These are phyloP conservation scores for Leucosticte australis DNA, from an alignment of 2,113 vertebrate genomes.

Conservation along the genomic window DNA sequence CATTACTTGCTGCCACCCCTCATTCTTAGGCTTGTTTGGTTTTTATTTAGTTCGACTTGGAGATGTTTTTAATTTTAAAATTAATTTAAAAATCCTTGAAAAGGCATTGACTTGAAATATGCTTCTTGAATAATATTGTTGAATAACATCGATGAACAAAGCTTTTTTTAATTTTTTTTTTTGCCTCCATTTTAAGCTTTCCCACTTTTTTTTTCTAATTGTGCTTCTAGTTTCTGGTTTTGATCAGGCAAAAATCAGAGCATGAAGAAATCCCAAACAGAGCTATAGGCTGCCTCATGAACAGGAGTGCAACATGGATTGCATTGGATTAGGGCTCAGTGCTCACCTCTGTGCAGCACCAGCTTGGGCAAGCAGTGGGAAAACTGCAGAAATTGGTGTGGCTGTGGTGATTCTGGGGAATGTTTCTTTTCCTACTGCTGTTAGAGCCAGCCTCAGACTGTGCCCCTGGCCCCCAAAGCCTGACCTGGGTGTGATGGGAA, in stretches of 20 bases:
- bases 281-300: background rate
- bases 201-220: background rate
- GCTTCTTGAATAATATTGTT: background rate
- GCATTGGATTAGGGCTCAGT: background rate
- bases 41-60: background rate
- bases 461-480: background rate
- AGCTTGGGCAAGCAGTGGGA: background rate
- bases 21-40: background rate
- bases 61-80: background rate
- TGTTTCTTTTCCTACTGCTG: rapidly evolving
- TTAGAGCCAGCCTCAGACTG: no score
- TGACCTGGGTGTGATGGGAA: rapidly evolving
- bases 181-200: background rate
- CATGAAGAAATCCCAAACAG: constrained; percentile 14
- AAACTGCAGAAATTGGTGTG: background rate
- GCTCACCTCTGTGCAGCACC: background rate
- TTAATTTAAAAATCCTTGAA: background rate
- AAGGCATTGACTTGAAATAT: background rate
- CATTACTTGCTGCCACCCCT: background rate
- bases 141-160: background rate
- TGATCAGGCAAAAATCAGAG: constrained; percentile 43
- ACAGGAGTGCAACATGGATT: background rate
- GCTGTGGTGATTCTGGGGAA: rapidly evolving
- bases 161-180: no score
- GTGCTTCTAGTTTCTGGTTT: constrained; percentile 41